Percentiles rank a stretch among this genome's conserved stretches.
Conservation (phyloP, 2,113 vertebrate genomes). For the Benthochromis sp. region DNA sequence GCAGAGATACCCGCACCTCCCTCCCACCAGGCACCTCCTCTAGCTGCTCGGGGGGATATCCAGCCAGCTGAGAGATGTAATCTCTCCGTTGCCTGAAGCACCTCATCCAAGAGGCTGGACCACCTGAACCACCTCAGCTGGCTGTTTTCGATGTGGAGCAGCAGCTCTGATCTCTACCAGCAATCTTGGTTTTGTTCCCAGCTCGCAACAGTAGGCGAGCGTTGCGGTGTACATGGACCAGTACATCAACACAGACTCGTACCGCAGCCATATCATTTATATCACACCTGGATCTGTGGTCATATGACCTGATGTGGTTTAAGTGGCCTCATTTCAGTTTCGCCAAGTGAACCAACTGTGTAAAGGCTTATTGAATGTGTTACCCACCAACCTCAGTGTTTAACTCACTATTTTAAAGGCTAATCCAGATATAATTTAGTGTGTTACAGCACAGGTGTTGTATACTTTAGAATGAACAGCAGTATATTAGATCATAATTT, state of each 20-base stretch:
- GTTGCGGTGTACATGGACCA: rapidly evolving
- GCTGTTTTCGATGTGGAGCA: rapidly evolving
- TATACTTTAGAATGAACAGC: background rate
- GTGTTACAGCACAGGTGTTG: background rate
- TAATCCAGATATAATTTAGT: rapidly evolving
- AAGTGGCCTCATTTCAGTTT: background rate
- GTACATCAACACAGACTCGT: background rate
- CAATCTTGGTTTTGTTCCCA: background rate
- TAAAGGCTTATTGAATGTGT: background rate
- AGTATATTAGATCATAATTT: background rate
- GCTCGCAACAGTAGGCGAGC: background rate
- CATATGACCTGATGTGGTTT: background rate
- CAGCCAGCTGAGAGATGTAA: background rate
- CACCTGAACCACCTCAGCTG: background rate
- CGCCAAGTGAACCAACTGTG: background rate
- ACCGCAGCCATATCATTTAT: background rate
- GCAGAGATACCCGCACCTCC: background rate
- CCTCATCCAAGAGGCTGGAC: background rate
- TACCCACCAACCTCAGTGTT: background rate
- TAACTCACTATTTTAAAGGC: background rate
- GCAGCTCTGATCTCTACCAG: background rate
- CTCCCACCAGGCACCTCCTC: background rate
- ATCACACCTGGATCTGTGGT: background rate
- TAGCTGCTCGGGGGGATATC: background rate
- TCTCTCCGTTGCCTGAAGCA: background rate